Evolutionary conservation across 2,888 invertebrate genomes (phyloP).

Genomic region (Idaea aversata): DNA sequence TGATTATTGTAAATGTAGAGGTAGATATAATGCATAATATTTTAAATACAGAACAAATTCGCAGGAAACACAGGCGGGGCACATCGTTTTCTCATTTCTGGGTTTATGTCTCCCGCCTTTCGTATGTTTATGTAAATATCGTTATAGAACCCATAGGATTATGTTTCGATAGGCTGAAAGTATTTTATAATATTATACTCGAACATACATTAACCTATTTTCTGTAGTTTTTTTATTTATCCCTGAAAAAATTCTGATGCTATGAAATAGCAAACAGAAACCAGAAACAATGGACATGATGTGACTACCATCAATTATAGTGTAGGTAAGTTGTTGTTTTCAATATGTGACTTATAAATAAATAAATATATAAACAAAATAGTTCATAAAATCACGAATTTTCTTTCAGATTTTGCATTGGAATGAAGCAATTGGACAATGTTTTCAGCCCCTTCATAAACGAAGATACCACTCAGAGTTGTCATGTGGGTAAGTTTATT

Average conservation of each 20-base stretch:
- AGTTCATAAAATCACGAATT: too few species aligned
- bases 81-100: constrained; percentile 45
- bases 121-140: constrained; percentile 69
- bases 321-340: too few species aligned
- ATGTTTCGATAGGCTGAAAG: constrained; percentile 75
- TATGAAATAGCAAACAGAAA: too few species aligned
- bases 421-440: too few species aligned
- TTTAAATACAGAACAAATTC: constrained; percentile 34
- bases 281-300: too few species aligned
- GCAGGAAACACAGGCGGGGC: constrained; percentile 36
- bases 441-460: too few species aligned
- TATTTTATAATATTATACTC: constrained; percentile 79
- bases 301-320: too few species aligned
- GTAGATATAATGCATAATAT: constrained; percentile 39
- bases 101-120: constrained; percentile 61
- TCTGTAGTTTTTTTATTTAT: constrained; percentile 40
- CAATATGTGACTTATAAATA: too few species aligned
- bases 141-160: constrained; percentile 71
- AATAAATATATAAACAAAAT: too few species aligned
- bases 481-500: too few species aligned
- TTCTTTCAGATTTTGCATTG: too few species aligned
- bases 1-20: constrained; percentile 25
- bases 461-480: too few species aligned
- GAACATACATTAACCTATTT: constrained; percentile 57
- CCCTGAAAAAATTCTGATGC: not conserved